A percentile compares a stretch with the other conserved stretches of the same genome.
These are phyloP conservation scores for Craseonycteris thonglongyai DNA, from an alignment of 2,113 vertebrate genomes.

Conservation along the genomic window DNA sequence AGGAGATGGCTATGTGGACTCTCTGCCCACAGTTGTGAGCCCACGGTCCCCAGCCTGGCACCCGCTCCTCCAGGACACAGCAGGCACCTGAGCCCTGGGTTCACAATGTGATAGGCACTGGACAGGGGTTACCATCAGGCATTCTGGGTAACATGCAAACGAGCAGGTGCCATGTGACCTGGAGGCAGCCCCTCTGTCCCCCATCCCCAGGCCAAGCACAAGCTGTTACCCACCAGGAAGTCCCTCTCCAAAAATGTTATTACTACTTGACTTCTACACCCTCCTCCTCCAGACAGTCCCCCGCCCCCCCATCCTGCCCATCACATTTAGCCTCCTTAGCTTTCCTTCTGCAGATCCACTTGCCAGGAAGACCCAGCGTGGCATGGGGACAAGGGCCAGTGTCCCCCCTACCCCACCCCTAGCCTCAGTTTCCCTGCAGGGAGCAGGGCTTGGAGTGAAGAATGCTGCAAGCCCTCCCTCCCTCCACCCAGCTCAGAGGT, in stretches of 20 bases:
- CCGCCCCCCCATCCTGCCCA: not conserved
- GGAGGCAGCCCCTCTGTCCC: not conserved
- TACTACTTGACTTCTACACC: not conserved
- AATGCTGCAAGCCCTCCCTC: not conserved
- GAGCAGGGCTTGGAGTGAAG: rapidly evolving
- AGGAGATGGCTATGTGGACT: no score
- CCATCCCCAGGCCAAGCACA: not conserved
- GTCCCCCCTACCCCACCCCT: not conserved
- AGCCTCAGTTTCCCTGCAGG: not conserved
- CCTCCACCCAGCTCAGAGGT: not conserved
- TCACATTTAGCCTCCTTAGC: not conserved
- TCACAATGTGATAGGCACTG: not conserved
- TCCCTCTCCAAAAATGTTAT: not conserved
- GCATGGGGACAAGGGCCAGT: not conserved
- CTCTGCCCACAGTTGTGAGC: not conserved
- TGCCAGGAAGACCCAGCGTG: not conserved
- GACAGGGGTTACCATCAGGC: not conserved
- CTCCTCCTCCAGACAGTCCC: not conserved
- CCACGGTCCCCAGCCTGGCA: not conserved
- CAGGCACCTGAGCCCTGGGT: not conserved
- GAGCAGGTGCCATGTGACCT: not conserved
- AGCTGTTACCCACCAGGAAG: not conserved
- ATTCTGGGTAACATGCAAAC: not conserved
- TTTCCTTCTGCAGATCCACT: not conserved
- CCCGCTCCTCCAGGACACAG: not conserved